A percentile compares a stretch with the other conserved stretches of the same genome.
phyloP scores from a whole-genome alignment of 2,888 invertebrate genomes.

The Pandemis cinnamomeana region DNA sequence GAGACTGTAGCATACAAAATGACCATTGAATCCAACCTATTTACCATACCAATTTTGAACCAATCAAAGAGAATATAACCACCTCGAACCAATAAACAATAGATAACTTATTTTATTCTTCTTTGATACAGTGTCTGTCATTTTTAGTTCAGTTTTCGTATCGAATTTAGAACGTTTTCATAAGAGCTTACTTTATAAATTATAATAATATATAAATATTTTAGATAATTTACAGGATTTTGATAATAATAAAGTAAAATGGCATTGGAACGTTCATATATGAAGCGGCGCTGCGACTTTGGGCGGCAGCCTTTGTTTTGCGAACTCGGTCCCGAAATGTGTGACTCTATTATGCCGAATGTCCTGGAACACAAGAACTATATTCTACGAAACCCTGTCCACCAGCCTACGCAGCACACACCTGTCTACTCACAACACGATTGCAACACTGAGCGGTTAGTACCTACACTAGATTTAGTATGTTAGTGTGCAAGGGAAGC shows the following conservation, averaged over 20 bases:
- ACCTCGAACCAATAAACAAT: no score
- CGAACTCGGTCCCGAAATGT: conserved; percentile 71
- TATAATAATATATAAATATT: not conserved
- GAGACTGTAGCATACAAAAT: no score
- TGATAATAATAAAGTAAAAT: not conserved
- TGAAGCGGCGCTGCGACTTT: conserved; percentile 72
- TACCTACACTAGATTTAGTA: not conserved
- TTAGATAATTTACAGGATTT: conserved; percentile 7
- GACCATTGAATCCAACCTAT: no score
- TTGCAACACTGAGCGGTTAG: conserved; percentile 84
- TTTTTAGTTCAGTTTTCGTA: not conserved
- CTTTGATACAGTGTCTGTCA: not conserved
- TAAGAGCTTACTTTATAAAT: not conserved
- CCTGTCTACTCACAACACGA: conserved; percentile 68
- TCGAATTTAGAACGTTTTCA: conserved; percentile 5
- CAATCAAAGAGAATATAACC: no score
- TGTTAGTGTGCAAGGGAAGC: not conserved
- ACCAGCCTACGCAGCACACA: conserved; percentile 74
- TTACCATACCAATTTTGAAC: no score
- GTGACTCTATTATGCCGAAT: conserved; percentile 68
- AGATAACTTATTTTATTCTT: not conserved
- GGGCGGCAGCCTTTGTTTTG: conserved; percentile 81
- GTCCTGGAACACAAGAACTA: conserved; percentile 64
- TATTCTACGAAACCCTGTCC: conserved; percentile 81
- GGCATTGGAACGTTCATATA: conserved; percentile 57